phyloP scores from a whole-genome alignment of 2,888 invertebrate species.

The Drosophila mimica region DNA sequence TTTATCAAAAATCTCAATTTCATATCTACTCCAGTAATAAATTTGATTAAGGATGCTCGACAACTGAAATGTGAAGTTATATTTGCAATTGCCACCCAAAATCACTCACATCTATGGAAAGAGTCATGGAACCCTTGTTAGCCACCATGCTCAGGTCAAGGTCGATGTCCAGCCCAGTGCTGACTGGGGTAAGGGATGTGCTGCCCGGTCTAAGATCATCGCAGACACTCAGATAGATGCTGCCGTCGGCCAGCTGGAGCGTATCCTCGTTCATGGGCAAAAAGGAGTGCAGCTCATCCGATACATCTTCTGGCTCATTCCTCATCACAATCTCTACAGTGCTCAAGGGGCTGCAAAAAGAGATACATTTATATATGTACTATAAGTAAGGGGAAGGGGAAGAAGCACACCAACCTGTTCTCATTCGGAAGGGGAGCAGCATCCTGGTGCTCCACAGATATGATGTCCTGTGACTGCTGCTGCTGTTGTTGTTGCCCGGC shows the following conservation, averaged over 20 bases:
- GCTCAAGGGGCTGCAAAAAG: slow-evolving; percentile 23
- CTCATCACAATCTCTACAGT: slow-evolving; percentile 83
- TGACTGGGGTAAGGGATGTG: slow-evolving; percentile 87
- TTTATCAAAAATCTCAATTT: fast-evolving
- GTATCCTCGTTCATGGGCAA: slow-evolving; percentile 85
- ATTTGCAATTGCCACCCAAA: background rate
- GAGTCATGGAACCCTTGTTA: slow-evolving; percentile 88
- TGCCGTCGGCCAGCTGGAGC: slow-evolving; percentile 36
- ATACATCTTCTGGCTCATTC: slow-evolving; percentile 83
- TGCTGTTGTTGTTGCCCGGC: slow-evolving; percentile 19
- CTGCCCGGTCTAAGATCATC: slow-evolving; percentile 73
- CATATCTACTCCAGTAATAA: background rate
- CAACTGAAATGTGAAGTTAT: background rate
- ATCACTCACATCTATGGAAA: slow-evolving; percentile 80
- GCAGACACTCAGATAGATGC: slow-evolving; percentile 64
- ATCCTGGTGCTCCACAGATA: slow-evolving; percentile 12
- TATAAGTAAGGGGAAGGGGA: background rate
- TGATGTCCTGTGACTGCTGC: slow-evolving; percentile 88
- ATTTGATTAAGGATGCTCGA: background rate
- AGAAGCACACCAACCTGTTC: slow-evolving; percentile 29
- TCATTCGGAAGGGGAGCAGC: background rate
- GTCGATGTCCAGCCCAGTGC: slow-evolving; percentile 88
- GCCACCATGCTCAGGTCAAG: slow-evolving; percentile 88
- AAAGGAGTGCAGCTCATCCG: slow-evolving; percentile 85
- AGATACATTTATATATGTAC: background rate